Base-by-base conservation (phyloP, 2,888 invertebrate species). In the Copidosoma aretas region DNA sequence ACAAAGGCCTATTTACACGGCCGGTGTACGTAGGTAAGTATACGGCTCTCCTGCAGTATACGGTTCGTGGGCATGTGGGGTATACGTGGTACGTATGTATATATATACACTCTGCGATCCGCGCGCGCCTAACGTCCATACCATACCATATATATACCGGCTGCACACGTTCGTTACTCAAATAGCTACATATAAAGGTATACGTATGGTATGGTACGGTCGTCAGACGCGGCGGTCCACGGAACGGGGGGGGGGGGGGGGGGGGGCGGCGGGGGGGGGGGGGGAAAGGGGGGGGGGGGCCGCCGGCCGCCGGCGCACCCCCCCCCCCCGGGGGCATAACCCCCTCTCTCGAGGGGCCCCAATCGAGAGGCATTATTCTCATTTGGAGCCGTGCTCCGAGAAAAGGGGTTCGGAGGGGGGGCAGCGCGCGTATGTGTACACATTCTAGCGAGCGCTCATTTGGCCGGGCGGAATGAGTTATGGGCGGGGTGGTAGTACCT, bases 311-410 rank as follows among this genome's bases (percentile, higher is more conserved):
- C 41, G 8, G 8, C 41, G 41, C 41, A n/a, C n/a, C n/a, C n/a
- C n/a, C n/a, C n/a, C n/a, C n/a, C n/a, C n/a, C n/a, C n/a, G n/a
- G n/a, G n/a, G n/a, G n/a, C n/a, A n/a, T n/a, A n/a, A n/a, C n/a
- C n/a, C 41, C 14, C 14, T 41, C 41, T 41, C 41, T 41, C 41
- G 41, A 41, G 41, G 43, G 60, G 58, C 43, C 67, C 64, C 66
- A 53, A 46, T 57, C 63, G 68, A 60, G 66, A 51, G 64, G 69
- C 69, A 69, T 71, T 71, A 71, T 71, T 69, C 69, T 71, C 68
- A 68, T 71, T 63, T 63, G 66, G 68, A 66, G 64, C 64, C 21
- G 39, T n/a, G 5, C 21, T 21, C 19, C 62, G 19, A 53, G 53
- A 21, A 46, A 22, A 3, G 60, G 17, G n/a, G n/a, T n/a, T n/a